These are phyloP conservation scores for Muscidifurax raptorellus DNA, from an alignment of 1,140 invertebrate genomes.

Conservation along the genomic window DNA sequence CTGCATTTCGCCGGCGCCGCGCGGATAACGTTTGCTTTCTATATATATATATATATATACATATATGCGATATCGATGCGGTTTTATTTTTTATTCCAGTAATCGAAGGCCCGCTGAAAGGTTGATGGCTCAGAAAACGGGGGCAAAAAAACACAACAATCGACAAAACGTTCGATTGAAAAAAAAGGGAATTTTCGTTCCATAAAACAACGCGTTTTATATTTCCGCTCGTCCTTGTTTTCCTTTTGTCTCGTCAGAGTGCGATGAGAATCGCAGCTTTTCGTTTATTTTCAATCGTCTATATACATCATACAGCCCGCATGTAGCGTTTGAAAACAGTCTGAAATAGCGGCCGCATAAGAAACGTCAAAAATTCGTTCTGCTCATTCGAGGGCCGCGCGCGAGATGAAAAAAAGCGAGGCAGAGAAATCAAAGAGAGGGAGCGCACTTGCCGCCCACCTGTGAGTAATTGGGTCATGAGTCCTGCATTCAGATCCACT, in stretches of 20 bases:
- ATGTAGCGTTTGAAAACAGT: not conserved
- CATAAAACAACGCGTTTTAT: conserved; percentile 13
- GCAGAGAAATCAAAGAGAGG: not conserved
- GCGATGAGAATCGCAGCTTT: too few species aligned
- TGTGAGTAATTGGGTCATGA: not conserved
- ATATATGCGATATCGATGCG: conserved; percentile 8
- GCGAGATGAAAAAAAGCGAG: not conserved
- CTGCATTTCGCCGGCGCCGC: not conserved
- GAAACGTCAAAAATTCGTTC: not conserved
- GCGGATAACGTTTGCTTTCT: conserved; percentile 7
- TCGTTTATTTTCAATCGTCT: too few species aligned
- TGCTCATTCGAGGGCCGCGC: not conserved
- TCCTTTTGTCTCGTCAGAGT: too few species aligned
- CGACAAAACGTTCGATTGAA: conserved; percentile 29
- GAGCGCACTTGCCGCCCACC: too few species aligned
- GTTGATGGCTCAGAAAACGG: conserved; percentile 31
- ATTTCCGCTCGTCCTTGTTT: not conserved
- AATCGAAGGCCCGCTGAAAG: conserved; percentile 16
- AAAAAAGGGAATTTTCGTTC: conserved; percentile 19
- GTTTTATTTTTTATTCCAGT: conserved; percentile 23
- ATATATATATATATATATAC: too few species aligned
- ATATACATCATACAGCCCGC: too few species aligned
- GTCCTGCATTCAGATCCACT: not conserved
- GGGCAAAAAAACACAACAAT: conserved; percentile 43
- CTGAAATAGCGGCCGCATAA: not conserved